These are phyloP conservation scores for Pontoporia blainvillei DNA, from an alignment of 2,113 vertebrate species.

Conservation along the genomic window DNA sequence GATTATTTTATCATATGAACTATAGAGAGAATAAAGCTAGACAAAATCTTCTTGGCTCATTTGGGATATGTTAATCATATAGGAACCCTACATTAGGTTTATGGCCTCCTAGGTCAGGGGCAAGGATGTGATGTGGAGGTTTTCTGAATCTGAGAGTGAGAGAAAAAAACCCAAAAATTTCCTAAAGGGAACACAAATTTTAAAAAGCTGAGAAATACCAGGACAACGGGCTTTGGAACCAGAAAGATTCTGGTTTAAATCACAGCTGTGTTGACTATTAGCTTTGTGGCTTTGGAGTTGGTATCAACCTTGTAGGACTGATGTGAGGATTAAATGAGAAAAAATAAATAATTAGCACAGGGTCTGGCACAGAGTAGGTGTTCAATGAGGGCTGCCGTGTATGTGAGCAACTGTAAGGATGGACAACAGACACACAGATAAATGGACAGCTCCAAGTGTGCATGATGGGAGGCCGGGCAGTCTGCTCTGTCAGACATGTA, in stretches of 20 bases:
- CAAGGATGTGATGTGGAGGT: not conserved
- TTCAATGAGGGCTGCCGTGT: not conserved
- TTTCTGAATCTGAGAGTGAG: not conserved
- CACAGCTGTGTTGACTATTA: conserved; percentile 13
- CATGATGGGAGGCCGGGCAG: not conserved
- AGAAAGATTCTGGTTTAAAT: conserved; percentile 30
- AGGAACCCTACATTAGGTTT: not conserved
- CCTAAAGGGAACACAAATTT: not conserved
- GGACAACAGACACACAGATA: not conserved
- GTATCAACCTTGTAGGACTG: conserved; percentile 1
- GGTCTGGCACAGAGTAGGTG: conserved; percentile 17
- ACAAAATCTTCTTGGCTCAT: conserved; percentile 2
- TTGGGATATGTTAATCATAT: not conserved
- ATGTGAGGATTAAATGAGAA: conserved; percentile 49
- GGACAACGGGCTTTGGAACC: not conserved
- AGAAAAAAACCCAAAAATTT: not conserved
- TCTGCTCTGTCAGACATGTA: not conserved
- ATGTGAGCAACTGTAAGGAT: not conserved
- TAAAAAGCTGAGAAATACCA: conserved; percentile 28
- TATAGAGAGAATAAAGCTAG: not conserved
- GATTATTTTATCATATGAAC: not conserved
- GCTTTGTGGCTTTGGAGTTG: conserved; percentile 33
- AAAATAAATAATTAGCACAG: conserved; percentile 40
- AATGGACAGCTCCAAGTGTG: not conserved
- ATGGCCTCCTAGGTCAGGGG: not conserved